Evolutionary conservation across 2,797 vertebrate genomes (phyloP).

Genomic region (Microctenopoma lineatum): DNA sequence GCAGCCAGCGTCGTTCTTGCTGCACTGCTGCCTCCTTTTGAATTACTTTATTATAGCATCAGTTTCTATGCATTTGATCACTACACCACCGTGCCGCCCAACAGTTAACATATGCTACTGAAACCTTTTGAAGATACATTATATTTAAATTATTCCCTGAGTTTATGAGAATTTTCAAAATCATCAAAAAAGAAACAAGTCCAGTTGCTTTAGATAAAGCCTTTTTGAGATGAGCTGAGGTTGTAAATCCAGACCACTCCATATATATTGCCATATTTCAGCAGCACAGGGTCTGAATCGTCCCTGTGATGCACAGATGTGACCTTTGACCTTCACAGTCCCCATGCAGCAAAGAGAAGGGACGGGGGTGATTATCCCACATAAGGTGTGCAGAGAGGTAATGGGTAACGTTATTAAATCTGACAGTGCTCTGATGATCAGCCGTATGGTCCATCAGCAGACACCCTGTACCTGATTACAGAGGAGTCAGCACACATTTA

Average conservation of each 20-base stretch:
- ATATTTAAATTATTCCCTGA: too few species aligned
- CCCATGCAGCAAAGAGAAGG: constrained; percentile 10
- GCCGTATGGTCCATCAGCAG: constrained; percentile 33
- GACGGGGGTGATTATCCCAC: constrained; percentile 36
- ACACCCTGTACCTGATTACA: constrained; percentile 36
- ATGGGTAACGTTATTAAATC: constrained; percentile 22
- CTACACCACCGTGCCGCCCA: too few species aligned
- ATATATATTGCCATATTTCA: constrained; percentile 1
- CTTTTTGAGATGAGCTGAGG: neutral
- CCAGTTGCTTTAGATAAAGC: too few species aligned
- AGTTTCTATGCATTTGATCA: too few species aligned
- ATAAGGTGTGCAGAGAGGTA: constrained; percentile 28
- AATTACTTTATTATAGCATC: too few species aligned
- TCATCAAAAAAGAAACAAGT: too few species aligned
- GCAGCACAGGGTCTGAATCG: neutral
- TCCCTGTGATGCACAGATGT: neutral
- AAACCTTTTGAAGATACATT: too few species aligned
- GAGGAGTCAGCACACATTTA: neutral
- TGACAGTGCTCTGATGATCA: constrained; percentile 29
- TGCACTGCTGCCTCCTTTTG: too few species aligned
- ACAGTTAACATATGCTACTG: too few species aligned
- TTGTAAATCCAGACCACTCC: constrained; percentile 3
- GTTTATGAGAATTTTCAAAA: too few species aligned
- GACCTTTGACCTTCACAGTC: constrained; percentile 42
- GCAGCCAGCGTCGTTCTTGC: too few species aligned